Evolutionary conservation across 2,797 vertebrate genomes (phyloP), one percentile per base, ranked within the genome.

Genomic region (Triplophysa yarkandensis): DNA sequence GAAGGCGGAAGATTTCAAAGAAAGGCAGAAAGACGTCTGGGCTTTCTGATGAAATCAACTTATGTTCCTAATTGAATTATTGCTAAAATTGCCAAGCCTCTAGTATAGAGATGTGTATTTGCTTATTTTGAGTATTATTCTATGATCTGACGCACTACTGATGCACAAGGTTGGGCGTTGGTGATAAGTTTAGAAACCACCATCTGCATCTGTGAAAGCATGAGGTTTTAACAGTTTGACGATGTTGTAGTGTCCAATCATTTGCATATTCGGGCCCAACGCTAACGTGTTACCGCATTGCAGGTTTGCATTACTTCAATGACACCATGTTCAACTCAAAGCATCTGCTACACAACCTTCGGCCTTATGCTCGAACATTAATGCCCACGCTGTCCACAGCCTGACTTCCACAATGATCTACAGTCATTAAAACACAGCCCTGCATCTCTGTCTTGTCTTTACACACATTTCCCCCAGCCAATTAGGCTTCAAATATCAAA

Each of bases 401-500:
- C 34, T 64, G 46, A 64, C 60, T 72, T 52, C 28, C 8, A 44
- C 50, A 73, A 73, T 55, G 70, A 43, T 46, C 23, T 52, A 13
- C 25, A 25, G 32, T 50, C 74, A 77, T 68, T 63, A 62, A 57
- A 43, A 64, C 25, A 41, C 64, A 73, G 36, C 58, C 65, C 63
- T 66, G 75, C 43, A 71, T 71, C 63, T 71, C 27, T 41, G 32
- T 28, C 27, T 27, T 25, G 43, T 61, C 58, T 34, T 30, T 32
- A 61, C 34, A 39, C 27, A 21, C 43, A 5, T 48, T 43, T 8
- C 55, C 5, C 48, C 68, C 58, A 68, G 23, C 58, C 52, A 55
- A 46, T 39, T 63, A 58, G 36, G 25, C 25, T 43, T 21, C 67
- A 63, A 63, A 72, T 77, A 84, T 85, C 82, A 85, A 80, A 82